Evolutionary conservation across 2,113 vertebrate species (phyloP), one percentile per base, ranked within the genome.

Genomic region (Eulemur rufifrons): DNA sequence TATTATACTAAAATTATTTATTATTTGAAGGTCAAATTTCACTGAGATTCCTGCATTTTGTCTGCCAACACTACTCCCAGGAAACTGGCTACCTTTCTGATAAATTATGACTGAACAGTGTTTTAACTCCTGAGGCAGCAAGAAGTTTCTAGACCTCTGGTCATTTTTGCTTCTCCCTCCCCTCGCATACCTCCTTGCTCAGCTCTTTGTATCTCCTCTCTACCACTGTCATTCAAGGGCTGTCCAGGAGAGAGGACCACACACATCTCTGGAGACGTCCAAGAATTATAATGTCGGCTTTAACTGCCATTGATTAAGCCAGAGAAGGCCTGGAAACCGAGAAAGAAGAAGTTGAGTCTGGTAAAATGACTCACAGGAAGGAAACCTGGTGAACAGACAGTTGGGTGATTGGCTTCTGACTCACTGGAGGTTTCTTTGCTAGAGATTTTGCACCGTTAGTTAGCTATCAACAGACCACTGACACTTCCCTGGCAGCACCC

Each of bases 331-430:
- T 71, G 37, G 81, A 87, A 87, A 92, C 69, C 17, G 20, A 94
- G 92, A 98, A 97, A 97, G 96, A 91, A 97, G 96, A 97, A 95
- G 94, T 93, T 15, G 20, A 37, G 0, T 18, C 68, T 92, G 61
- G 96, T 68, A 42, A 66, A 42, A 39, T 97, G 94, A 97, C 95
- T 97, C 96, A 97, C 92, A 95, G 97, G 96, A 97, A 97, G 97
- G 95, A 97, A 97, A 92, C 73, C 86, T 89, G 89, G 59, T 56
- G 59, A 93, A 73, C 34, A 89, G 87, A 91, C 89, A 68, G 94
- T 92, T 94, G 23, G 47, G n/a, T 87, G 94, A 97, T 68, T 50
- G 63, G 63, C 66, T 94, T 95, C 96, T 97, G 95, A 97, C 95
- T 97, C 97, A 98, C 6, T 29, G 80, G 87, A 93, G 52, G 39